These are phyloP conservation scores for Tipula vernalis DNA, from an alignment of 2,888 invertebrate species.

Conservation along the genomic window DNA sequence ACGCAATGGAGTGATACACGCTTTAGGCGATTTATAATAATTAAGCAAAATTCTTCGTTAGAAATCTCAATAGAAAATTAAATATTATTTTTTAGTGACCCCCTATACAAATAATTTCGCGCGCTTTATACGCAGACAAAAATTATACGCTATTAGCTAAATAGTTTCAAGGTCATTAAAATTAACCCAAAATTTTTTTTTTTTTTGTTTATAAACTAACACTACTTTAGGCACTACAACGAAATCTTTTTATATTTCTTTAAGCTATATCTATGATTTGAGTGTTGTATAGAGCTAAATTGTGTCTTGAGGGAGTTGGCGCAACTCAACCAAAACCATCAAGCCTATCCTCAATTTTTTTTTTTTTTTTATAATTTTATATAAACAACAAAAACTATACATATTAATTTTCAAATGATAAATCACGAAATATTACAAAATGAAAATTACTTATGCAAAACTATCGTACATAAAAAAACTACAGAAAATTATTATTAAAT, in stretches of 20 bases:
- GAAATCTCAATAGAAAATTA: no score
- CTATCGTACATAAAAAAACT: neutral
- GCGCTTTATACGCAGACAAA: neutral
- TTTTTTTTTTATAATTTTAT: neutral
- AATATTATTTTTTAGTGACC: no score
- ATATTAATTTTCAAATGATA: neutral
- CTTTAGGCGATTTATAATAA: neutral
- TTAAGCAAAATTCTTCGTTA: no score
- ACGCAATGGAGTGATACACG: neutral
- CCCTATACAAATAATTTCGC: neutral
- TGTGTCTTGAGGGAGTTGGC: neutral
- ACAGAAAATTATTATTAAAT: neutral
- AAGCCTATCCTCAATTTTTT: neutral
- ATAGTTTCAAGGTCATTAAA: neutral
- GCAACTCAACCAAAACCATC: neutral
- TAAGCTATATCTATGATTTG: neutral
- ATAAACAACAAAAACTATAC: neutral
- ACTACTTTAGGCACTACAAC: neutral
- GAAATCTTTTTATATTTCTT: neutral
- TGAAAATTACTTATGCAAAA: neutral
- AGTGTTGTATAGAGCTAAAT: neutral
- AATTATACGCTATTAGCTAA: neutral
- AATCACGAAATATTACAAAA: conserved; percentile 4
- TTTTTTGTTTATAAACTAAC: neutral
- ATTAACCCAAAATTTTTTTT: neutral